These are phyloP conservation scores for Oryctolagus cuniculus DNA, from an alignment of 2,113 vertebrate species.

Conservation along the genomic window mOryCun1.1 NC_091432.1:105290501-105291000, in stretches of 20 bases:
- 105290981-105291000: conserved; percentile 17
- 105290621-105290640: not conserved
- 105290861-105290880: not conserved
- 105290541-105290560: not conserved
- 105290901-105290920: not conserved
- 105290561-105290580: not conserved
- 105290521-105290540: too few relatives aligned
- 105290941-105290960: not conserved
- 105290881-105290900: not conserved
- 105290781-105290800: not conserved
- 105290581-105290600: not conserved
- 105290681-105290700: not conserved
- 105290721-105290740: not conserved
- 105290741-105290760: fast-evolving
- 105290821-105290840: not conserved
- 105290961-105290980: not conserved
- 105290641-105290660: fast-evolving
- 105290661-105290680: not conserved
- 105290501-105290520: not conserved
- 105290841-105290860: not conserved
- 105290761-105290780: not conserved
- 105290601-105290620: not conserved
- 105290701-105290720: not conserved
- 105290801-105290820: not conserved
- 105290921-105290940: not conserved